Evolutionary conservation across 2,888 invertebrate species (phyloP).

Genomic region (Epistrophe grossulariae): DNA sequence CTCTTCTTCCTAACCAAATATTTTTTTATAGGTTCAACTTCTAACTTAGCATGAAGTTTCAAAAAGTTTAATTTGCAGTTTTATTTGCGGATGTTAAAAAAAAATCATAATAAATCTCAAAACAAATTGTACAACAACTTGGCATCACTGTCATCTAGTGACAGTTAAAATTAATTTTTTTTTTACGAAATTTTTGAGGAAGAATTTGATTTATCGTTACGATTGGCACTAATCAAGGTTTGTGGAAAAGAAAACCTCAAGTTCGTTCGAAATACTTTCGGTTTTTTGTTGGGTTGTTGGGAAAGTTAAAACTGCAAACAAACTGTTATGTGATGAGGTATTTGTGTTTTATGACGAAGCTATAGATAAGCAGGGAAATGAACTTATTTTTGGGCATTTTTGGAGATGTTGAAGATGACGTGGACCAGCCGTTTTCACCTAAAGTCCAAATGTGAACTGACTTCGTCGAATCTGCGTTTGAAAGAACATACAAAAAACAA

Average conservation of each 20-base stretch:
- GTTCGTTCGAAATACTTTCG: background rate
- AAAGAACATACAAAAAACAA: too few relatives aligned
- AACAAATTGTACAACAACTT: conserved; percentile 40
- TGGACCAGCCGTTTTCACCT: too few relatives aligned
- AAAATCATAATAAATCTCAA: conserved; percentile 34
- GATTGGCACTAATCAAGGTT: background rate
- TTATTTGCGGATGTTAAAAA: conserved; percentile 28
- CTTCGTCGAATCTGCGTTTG: too few relatives aligned
- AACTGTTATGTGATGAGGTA: background rate
- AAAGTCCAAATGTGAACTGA: too few relatives aligned
- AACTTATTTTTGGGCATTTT: too few relatives aligned
- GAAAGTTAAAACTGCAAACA: background rate
- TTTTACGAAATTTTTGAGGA: background rate
- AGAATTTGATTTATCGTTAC: conserved; percentile 42
- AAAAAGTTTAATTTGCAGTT: conserved; percentile 46
- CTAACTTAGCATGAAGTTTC: conserved; percentile 16
- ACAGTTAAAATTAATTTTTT: conserved; percentile 65
- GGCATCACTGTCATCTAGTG: conserved; percentile 56
- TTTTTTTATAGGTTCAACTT: conserved; percentile 19
- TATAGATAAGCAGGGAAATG: background rate
- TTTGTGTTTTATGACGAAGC: background rate
- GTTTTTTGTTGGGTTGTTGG: background rate
- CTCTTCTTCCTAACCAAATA: background rate
- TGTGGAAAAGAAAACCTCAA: conserved; percentile 4
- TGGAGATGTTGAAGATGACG: too few relatives aligned